Conservation (phyloP, 23 tunicate species). For the Ascidia mentula region DNA sequence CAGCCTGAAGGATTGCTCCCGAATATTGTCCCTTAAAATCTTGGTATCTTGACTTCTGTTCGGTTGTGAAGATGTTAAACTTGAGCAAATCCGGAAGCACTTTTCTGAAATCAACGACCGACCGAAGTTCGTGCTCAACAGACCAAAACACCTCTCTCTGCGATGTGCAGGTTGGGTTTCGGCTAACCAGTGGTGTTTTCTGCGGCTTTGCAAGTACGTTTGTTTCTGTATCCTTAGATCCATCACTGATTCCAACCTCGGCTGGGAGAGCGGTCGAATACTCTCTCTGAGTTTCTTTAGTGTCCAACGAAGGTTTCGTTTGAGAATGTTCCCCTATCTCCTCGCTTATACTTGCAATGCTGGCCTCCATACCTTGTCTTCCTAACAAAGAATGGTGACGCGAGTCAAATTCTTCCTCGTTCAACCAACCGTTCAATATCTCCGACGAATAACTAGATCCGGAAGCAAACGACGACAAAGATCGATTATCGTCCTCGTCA, state of each 20-base stretch:
- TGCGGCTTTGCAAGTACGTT: background rate
- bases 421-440: background rate
- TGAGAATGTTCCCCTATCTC: too few relatives aligned
- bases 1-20: conserved; percentile 5
- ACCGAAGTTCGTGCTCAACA: background rate
- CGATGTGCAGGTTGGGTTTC: background rate
- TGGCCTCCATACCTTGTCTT: background rate
- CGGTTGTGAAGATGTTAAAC: background rate
- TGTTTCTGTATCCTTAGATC: background rate
- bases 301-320: too few relatives aligned
- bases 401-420: background rate
- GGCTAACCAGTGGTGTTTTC: background rate
- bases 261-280: too few relatives aligned
- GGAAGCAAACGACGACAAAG: background rate
- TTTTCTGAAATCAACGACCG: background rate
- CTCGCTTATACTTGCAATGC: too few relatives aligned
- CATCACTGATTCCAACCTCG: too few relatives aligned
- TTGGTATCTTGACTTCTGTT: background rate
- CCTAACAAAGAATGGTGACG: background rate
- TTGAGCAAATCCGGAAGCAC: background rate
- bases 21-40: background rate
- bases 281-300: too few relatives aligned
- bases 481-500: background rate
- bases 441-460: background rate
- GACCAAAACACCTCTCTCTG: conserved; percentile 16